Evolutionary conservation across 2,888 invertebrate genomes (phyloP), one percentile per base, ranked within the genome.

Genomic region (Melikaiella ostensackeni): DNA sequence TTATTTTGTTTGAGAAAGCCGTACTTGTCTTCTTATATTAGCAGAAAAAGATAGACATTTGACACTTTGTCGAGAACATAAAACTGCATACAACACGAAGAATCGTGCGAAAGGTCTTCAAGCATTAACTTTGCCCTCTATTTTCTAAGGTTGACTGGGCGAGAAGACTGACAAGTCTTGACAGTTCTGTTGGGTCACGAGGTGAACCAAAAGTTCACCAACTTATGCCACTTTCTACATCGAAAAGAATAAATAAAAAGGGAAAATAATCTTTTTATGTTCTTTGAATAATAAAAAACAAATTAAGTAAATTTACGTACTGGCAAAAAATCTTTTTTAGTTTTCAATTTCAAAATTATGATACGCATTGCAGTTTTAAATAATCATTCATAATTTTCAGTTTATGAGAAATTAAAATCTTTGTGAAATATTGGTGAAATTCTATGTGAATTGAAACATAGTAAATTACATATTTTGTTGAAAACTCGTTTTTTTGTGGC

Each of bases 161-260:
- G 8, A 55, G 55, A 63, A 63, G 8, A 6, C 63, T 38, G 63
- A 63, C 63, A 63, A n/a, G 33, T 35, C 21, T 13, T 63, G 63
- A 38, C 63, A 63, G 21, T 63, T 63, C 21, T 63, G 13, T 33
- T 63, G 55, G 78, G 84, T 82, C 82, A 77, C 82, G 76, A 78
- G 42, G 24, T 42, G 70, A 63, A 30, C 61, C 61, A 55, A 55
- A 77, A 64, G 77, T 79, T 80, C 77, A 79, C 79, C 77, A 80
- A 82, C 84, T 85, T 75, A 83, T 80, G 80, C 83, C 59, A 82
- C 83, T 82, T 84, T 84, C 83, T 80, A 83, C 59, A 76, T 74
- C 33, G 62, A 33, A 9, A 62, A 33, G 21, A 2, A n/a, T 9
- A 55, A 55, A 55, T n/a, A 21, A 21, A 55, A 50, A 2, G 8